Evolutionary conservation across 1,140 invertebrate species (phyloP).

Genomic region (Medauroidea extradentata): DNA sequence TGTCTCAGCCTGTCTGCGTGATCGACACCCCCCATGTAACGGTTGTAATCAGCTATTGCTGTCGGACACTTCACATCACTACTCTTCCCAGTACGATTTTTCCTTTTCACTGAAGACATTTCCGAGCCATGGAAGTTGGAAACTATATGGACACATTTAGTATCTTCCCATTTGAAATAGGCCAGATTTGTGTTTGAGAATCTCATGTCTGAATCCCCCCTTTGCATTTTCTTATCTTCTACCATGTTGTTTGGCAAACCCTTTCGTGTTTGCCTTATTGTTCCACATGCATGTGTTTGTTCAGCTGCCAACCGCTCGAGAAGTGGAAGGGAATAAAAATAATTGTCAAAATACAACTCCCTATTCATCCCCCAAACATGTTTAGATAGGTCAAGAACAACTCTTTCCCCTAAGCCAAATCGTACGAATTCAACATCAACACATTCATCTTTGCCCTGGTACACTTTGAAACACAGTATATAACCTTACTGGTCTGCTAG

Average conservation of each 20-base stretch:
- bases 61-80: constrained; percentile 23
- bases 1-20: constrained; percentile 37
- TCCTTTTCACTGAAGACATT: constrained; percentile 16
- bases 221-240: constrained; percentile 19
- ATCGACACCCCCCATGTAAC: too few species aligned
- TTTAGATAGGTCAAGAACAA: too few species aligned
- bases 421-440: too few species aligned
- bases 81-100: constrained; percentile 23
- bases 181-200: constrained; percentile 26
- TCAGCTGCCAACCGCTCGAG: too few species aligned
- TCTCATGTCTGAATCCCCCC: constrained; percentile 22
- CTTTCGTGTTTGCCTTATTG: constrained; percentile 15
- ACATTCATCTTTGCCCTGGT: too few species aligned
- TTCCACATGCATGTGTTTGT: too few species aligned
- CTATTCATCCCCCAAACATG: too few species aligned
- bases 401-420: too few species aligned
- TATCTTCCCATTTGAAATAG: constrained; percentile 41
- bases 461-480: too few species aligned
- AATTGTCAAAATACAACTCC: too few species aligned
- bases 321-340: too few species aligned
- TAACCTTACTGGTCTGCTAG: too few species aligned
- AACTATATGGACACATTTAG: constrained; percentile 26
- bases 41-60: constrained; percentile 38
- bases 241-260: constrained; percentile 19
- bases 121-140: constrained; percentile 29